A percentile compares a stretch with the other conserved stretches of the same genome.
Evolutionary conservation across 2,888 invertebrate genomes (phyloP).

Genomic region (Tortrix viridana): DNA sequence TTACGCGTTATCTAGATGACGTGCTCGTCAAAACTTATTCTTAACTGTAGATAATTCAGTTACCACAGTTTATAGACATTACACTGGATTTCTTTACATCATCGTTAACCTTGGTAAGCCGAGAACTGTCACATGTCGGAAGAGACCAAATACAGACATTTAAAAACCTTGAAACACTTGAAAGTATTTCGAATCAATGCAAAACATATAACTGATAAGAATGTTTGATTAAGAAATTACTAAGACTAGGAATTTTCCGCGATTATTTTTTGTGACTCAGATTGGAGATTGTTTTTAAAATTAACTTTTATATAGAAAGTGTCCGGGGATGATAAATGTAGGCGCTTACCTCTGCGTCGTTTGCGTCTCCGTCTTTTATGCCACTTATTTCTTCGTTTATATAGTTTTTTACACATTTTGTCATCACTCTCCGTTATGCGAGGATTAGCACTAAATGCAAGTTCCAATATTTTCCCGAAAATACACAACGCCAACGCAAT

Average conservation of each 20-base stretch:
- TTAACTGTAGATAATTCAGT: no score
- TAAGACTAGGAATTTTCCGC: no score
- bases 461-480: slow-evolving; percentile 62
- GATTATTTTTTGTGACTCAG: no score
- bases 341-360: slow-evolving; percentile 48
- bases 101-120: slow-evolving; percentile 48
- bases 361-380: slow-evolving; percentile 47
- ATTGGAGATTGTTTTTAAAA: no score
- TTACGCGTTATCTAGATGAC: slow-evolving; percentile 13
- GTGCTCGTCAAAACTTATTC: not conserved
- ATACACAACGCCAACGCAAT: slow-evolving; percentile 69
- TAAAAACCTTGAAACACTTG: not conserved
- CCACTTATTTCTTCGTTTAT: slow-evolving; percentile 43
- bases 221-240: not conserved
- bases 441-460: slow-evolving; percentile 51
- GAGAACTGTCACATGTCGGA: slow-evolving; percentile 25
- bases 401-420: slow-evolving; percentile 24
- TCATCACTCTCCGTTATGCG: slow-evolving; percentile 39
- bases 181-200: slow-evolving; percentile 2
- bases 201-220: slow-evolving; percentile 2
- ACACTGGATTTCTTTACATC: slow-evolving; percentile 45
- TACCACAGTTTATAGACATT: no score
- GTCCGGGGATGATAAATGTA: slow-evolving; percentile 6
- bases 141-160: slow-evolving; percentile 7
- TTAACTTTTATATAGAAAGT: no score